Evolutionary conservation across 2,797 vertebrate genomes (phyloP), one percentile per base, ranked within the genome.

Genomic region (Urosaurus nigricauda): DNA sequence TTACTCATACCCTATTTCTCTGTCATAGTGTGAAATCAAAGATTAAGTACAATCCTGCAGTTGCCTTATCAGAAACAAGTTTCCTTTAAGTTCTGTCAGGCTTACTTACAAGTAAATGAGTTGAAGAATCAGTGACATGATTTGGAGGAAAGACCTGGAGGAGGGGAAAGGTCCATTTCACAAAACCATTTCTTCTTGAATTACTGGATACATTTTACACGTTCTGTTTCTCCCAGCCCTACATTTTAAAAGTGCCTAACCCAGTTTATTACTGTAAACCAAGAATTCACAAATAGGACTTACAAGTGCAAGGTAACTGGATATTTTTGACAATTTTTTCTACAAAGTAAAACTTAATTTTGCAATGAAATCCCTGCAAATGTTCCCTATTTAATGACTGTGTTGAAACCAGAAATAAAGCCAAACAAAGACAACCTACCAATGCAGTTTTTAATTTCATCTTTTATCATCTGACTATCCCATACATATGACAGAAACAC

Each of bases 281-380:
- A 80, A 87, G 24, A 32, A 16, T 73, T 70, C 43, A 65, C 21
- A 65, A 81, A 80, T 47, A 8, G 60, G 24, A 1, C 2, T 88
- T 86, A 80, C 24, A 83, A 87, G 83, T 86, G 84, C 80, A 92
- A 90, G 79, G 40, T 24, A 74, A 21, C 65, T 87, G 86, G 87
- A 74, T 88, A 43, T 35, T 80, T 70, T 40, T 70, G 77, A 47
- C 80, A 91, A 88, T 19, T 87, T 58, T 47, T 90, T 87, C 73
- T 73, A 87, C 56, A 87, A 37, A 91, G 86, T 84, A 92, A 92
- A 90, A 32, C 87, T 1, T 53, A 21, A 86, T 1, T 87, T 93
- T 56, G 1, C 32, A 87, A 85, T 56, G 7, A 87, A 65, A 71
- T 83, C 7, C 79, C n/a, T 79, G 12, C 37, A 26, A 75, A 78